A percentile compares a stretch with the other conserved stretches of the same genome.
These are phyloP conservation scores for Heliconius nattereri DNA, from an alignment of 1,140 invertebrate species.

Conservation along the genomic window DNA sequence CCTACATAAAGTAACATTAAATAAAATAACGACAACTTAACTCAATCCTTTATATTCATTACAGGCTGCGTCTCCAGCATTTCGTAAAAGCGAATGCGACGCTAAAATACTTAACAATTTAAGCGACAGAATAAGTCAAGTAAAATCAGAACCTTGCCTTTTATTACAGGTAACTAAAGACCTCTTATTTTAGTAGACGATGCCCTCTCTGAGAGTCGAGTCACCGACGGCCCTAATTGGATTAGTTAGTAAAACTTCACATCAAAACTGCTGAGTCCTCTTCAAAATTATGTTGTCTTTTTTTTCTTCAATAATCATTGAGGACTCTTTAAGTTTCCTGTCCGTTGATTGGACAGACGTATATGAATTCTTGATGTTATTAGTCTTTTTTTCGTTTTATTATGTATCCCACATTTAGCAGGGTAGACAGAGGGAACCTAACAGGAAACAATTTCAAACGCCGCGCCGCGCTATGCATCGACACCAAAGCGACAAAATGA, in stretches of 20 bases:
- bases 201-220: constrained; percentile 35
- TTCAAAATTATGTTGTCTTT: constrained; percentile 46
- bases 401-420: background rate
- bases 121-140: constrained; percentile 33
- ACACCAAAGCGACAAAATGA: no score
- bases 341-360: constrained; percentile 25
- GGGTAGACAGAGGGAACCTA: no score
- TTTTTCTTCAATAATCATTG: constrained; percentile 26
- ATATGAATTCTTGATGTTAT: constrained; percentile 20
- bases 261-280: constrained; percentile 44
- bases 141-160: constrained; percentile 35
- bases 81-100: constrained; percentile 10
- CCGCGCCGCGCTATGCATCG: no score
- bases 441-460: no score
- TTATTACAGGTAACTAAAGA: constrained; percentile 40
- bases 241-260: constrained; percentile 63
- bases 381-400: background rate
- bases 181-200: constrained; percentile 43
- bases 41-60: background rate
- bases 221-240: constrained; percentile 54
- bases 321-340: constrained; percentile 23
- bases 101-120: constrained; percentile 31
- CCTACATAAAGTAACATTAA: background rate
- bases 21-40: background rate
- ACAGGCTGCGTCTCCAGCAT: constrained; percentile 8